Conservation (phyloP, 2,888 invertebrate genomes). For the Venusia cambrica region DNA sequence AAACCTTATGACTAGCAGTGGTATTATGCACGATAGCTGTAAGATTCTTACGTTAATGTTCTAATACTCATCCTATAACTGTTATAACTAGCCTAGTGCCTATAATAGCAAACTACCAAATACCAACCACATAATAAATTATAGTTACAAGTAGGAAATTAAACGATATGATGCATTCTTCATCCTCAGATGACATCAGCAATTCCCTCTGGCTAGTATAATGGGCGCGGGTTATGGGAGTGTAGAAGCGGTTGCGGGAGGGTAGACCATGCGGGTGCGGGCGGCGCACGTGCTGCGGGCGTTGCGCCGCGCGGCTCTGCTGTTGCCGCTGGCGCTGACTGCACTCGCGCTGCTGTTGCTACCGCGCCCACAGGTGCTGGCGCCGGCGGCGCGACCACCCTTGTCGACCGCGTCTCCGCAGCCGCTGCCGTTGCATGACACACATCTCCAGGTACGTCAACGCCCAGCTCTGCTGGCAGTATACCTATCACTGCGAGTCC, state of each 20-base stretch:
- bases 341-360: conserved; percentile 75
- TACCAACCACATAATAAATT: too few relatives aligned
- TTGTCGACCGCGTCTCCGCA: conserved; percentile 34
- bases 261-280: conserved; percentile 62
- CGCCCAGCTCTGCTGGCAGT: too few relatives aligned
- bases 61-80: too few relatives aligned
- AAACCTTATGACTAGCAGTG: too few relatives aligned
- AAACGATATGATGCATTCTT: too few relatives aligned
- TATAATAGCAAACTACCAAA: too few relatives aligned
- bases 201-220: conserved; percentile 9
- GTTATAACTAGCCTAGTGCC: too few relatives aligned
- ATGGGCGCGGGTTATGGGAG: conserved; percentile 29
- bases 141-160: too few relatives aligned
- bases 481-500: too few relatives aligned
- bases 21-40: too few relatives aligned
- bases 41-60: too few relatives aligned
- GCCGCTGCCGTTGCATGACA: conserved; percentile 37
- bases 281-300: conserved; percentile 62
- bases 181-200: conserved; percentile 17
- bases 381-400: conserved; percentile 39
- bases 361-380: conserved; percentile 59
- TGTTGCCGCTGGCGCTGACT: conserved; percentile 75
- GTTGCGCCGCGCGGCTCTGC: conserved; percentile 68
- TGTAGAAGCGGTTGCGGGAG: conserved; percentile 28
- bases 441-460: conserved; percentile 44